A percentile compares a stretch with the other conserved stretches of the same genome.
These are phyloP conservation scores for Caprella mutica DNA, from an alignment of 2,888 invertebrate species.

Conservation along the genomic window DNA sequence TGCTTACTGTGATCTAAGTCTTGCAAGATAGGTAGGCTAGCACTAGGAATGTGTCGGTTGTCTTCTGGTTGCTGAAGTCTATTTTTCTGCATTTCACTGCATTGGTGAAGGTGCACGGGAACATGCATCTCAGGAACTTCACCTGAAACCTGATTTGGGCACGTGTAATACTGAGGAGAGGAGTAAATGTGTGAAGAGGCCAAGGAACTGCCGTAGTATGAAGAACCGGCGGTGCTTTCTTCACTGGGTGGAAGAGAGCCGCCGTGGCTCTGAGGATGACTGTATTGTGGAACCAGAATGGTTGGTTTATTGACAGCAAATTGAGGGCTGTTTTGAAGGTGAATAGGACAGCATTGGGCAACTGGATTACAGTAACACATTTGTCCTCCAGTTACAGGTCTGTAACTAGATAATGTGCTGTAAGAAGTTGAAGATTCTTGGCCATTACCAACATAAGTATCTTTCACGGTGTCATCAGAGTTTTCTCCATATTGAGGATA, in stretches of 20 bases:
- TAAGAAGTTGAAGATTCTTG: constrained; percentile 7
- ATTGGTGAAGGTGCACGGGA: constrained; percentile 7
- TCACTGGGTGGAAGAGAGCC: not conserved
- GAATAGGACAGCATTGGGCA: not conserved
- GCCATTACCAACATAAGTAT: not conserved
- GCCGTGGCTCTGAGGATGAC: constrained; percentile 5
- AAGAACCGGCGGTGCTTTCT: constrained; percentile 3
- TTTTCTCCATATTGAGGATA: constrained; percentile 1
- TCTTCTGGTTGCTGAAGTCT: too few relatives aligned
- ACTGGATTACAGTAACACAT: constrained; percentile 1
- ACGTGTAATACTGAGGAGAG: constrained; percentile 9
- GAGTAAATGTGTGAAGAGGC: constrained; percentile 8
- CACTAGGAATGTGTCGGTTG: constrained; percentile 7
- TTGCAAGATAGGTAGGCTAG: constrained; percentile 3
- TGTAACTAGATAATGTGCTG: constrained; percentile 2
- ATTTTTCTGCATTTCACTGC: constrained; percentile 7
- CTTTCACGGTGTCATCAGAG: not conserved
- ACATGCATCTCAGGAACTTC: not conserved
- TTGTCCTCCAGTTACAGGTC: not conserved
- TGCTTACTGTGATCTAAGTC: constrained; percentile 7
- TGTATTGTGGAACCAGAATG: constrained; percentile 7
- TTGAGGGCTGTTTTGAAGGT: not conserved
- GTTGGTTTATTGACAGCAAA: not conserved
- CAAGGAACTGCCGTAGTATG: constrained; percentile 8
- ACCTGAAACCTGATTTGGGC: not conserved